phyloP scores from a whole-genome alignment of 2,888 invertebrate species.

The Hanleya hanleyi region DNA sequence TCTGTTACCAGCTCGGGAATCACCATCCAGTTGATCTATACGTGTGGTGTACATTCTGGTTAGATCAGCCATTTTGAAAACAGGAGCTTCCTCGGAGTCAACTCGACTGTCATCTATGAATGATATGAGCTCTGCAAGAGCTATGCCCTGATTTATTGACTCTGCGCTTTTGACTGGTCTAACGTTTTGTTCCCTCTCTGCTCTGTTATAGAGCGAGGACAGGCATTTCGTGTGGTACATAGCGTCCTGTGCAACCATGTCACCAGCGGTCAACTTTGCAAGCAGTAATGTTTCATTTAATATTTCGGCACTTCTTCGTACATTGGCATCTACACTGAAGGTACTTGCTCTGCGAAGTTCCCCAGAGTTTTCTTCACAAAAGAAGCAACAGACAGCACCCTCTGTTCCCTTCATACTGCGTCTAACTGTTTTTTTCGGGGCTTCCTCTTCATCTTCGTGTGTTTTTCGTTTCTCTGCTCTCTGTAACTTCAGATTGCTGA shows the following conservation, averaged over 20 bases:
- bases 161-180: background rate
- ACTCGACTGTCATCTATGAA: background rate
- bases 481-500: background rate
- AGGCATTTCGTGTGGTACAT: background rate
- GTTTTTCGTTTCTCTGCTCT: background rate
- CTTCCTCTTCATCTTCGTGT: background rate
- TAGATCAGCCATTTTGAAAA: background rate
- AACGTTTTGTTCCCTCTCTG: background rate
- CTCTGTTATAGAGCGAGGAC: background rate
- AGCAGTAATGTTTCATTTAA: background rate
- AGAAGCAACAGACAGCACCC: background rate
- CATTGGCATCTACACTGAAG: background rate
- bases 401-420: background rate
- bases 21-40: background rate
- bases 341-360: background rate
- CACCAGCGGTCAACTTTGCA: background rate
- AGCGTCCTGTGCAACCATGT: background rate
- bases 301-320: background rate
- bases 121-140: background rate
- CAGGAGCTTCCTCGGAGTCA: background rate
- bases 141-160: background rate
- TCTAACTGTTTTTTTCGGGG: background rate
- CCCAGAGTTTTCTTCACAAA: background rate
- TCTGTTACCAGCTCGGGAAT: background rate
- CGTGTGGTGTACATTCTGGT: background rate